Evolutionary conservation across 1,140 invertebrate genomes (phyloP), one percentile per base, ranked within the genome.

Genomic region (Aphelenchoides fujianensis): DNA sequence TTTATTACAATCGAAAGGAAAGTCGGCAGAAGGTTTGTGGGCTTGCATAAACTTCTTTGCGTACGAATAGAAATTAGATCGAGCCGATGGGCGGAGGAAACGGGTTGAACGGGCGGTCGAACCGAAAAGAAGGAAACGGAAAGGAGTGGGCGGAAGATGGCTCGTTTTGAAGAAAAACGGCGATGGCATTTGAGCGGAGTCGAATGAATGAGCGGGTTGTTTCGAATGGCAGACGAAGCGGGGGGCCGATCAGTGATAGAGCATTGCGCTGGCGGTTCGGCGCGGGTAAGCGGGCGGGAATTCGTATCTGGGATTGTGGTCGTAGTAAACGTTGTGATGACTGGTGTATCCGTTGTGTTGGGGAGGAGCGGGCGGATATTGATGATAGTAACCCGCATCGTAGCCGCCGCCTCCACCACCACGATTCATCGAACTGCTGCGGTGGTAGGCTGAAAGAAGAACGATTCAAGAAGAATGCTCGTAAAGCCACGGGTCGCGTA

Each of bases 351-450:
- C 34, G 2, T 34, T 34, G 63, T 66, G 53, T 34, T 66, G 37
- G 28, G 16, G 63, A 36, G 19, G 34, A 19, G 27, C 32, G n/a
- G 27, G 27, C n/a, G 63, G 32, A 66, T 34, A n/a, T n/a, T n/a
- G n/a, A n/a, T n/a, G 12, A 48, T 66, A 66, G 34, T 30, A 19
- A 34, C 63, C 63, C 19, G 37, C 16, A 30, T 66, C n/a, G 3
- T 34, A 66, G 16, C 63, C 63, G 19, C 63, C 63, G n/a, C n/a
- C n/a, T n/a, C n/a, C n/a, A n/a, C n/a, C n/a, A n/a, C n/a, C n/a
- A n/a, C 63, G 63, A n/a, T 34, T n/a, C 32, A 37, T 37, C 30
- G 63, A 66, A 30, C 34, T 66, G 34, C 63, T 66, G 31, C 63
- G 63, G 53, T 66, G 63, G 23, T 48, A 48, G 23, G 41, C 41